phyloP scores from a whole-genome alignment of 1,140 invertebrate species.

The Cephus cinctus region DNA sequence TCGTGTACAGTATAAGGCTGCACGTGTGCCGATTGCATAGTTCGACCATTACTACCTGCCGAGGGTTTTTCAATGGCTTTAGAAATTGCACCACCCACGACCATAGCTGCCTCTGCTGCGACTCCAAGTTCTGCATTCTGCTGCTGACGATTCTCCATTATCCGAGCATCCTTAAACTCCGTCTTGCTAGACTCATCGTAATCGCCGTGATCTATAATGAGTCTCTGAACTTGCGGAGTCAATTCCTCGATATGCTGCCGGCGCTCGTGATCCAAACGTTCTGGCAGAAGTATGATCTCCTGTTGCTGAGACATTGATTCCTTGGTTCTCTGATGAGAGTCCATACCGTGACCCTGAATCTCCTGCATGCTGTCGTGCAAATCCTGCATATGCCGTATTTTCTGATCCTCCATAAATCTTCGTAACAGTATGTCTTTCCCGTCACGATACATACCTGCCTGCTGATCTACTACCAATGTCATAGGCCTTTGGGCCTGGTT shows the following conservation, averaged over 20 bases:
- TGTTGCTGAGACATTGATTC: slow-evolving; percentile 58
- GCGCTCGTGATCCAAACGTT: slow-evolving; percentile 40
- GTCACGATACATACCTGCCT: slow-evolving; percentile 62
- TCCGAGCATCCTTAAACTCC: slow-evolving; percentile 26
- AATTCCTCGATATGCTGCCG: slow-evolving; percentile 42
- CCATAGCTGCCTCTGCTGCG: background rate
- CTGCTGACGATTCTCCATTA: slow-evolving; percentile 27
- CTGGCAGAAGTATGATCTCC: slow-evolving; percentile 56
- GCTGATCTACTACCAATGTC: slow-evolving; percentile 60
- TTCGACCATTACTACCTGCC: too few relatives aligned
- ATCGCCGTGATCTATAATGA: slow-evolving; percentile 41
- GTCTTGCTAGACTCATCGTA: slow-evolving; percentile 27
- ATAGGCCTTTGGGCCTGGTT: slow-evolving; percentile 45
- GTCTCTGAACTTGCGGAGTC: slow-evolving; percentile 35
- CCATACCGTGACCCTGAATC: slow-evolving; percentile 36
- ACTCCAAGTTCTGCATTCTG: slow-evolving; percentile 1
- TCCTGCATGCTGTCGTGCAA: slow-evolving; percentile 35
- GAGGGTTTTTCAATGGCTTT: slow-evolving; percentile 35
- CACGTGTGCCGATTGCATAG: slow-evolving; percentile 39
- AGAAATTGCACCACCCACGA: slow-evolving; percentile 6
- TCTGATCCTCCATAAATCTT: slow-evolving; percentile 79
- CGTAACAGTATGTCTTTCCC: slow-evolving; percentile 80
- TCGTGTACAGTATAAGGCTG: slow-evolving; percentile 61
- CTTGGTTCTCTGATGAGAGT: slow-evolving; percentile 50
- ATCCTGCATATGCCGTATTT: slow-evolving; percentile 39